phyloP scores from a whole-genome alignment of 2,797 vertebrate species.

The Sebastiscus tertius region DNA sequence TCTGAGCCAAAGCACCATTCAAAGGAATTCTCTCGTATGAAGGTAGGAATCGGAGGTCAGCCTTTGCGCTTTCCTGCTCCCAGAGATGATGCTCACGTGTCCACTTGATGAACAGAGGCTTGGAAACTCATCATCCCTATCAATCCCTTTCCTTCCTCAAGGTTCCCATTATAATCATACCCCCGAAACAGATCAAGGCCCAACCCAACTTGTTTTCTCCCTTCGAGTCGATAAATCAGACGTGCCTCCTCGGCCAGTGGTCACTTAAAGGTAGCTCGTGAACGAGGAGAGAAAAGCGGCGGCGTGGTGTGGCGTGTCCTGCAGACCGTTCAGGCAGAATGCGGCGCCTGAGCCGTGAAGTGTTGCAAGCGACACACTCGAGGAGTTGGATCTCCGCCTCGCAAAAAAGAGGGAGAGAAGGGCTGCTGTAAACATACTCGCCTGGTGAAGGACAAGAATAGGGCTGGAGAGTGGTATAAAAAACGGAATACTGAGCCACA shows the following conservation, averaged over 20 bases:
- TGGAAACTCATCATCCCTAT: constrained; percentile 62
- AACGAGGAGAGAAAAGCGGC: constrained; percentile 42
- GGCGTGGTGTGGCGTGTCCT: constrained; percentile 25
- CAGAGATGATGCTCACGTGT: constrained; percentile 40
- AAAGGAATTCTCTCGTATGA: constrained; percentile 12
- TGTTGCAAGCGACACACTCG: constrained; percentile 62
- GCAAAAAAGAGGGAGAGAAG: constrained; percentile 48
- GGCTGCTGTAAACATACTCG: constrained; percentile 66
- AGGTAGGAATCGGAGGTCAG: constrained; percentile 14
- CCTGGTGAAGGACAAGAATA: constrained; percentile 60
- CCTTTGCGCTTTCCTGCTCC: constrained; percentile 9
- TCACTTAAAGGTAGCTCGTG: constrained; percentile 60
- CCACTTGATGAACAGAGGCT: constrained; percentile 58
- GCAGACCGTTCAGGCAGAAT: constrained; percentile 55
- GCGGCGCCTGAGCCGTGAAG: constrained; percentile 67
- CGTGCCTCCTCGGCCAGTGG: constrained; percentile 48
- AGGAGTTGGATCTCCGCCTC: constrained; percentile 70
- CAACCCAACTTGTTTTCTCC: constrained; percentile 49
- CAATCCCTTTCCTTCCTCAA: constrained; percentile 61
- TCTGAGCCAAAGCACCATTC: not conserved
- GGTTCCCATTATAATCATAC: constrained; percentile 65
- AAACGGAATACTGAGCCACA: constrained; percentile 44
- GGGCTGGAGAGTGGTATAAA: constrained; percentile 39
- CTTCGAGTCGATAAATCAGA: constrained; percentile 63
- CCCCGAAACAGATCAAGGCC: constrained; percentile 63